Evolutionary conservation across 1,140 invertebrate species (phyloP), one percentile per base, ranked within the genome.

Genomic region (Babylonia areolata): DNA sequence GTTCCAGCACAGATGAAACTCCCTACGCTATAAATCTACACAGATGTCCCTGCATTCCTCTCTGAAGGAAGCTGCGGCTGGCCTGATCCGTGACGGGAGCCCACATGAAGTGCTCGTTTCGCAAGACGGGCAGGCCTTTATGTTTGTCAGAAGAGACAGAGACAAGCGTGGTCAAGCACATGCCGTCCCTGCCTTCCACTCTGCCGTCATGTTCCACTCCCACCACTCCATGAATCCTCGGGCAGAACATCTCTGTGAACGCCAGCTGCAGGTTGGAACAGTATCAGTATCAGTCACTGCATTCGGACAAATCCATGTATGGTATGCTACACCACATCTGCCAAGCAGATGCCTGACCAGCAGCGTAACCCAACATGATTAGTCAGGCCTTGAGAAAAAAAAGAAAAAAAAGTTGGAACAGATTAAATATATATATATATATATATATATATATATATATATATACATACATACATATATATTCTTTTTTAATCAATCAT

Each of bases 91-190:
- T 75, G 71, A 75, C 11, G 31, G 71, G 31, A 2, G 35, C 71
- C 71, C 71, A 75, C 31, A 11, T 11, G 71, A 31, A 75, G 6
- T 23, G 11, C 31, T 11, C 35, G 33, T 35, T 31, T 35, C 71
- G n/a, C 71, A 75, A 5, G 11, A 31, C n/a, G 6, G 71, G 71
- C 71, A 35, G 33, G 6, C 31, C 33, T 6, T 2, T 35, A 5
- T 35, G 5, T 33, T n/a, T 11, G 23, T n/a, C n/a, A n/a, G 31
- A 31, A 3, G n/a, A 5, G 11, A 75, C n/a, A 5, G 71, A 75
- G n/a, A 35, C 71, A 6, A 75, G 71, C 31, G 71, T 75, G 71
- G 71, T 75, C n/a, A 75, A 3, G 33, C 71, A 75, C 31, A 75
- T 35, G 23, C 71, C 71, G 33, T 75, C 71, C 31, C 5, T 23